A percentile compares a stretch with the other conserved stretches of the same genome.
phyloP scores from a whole-genome alignment of 1,140 invertebrate genomes.

The Lineus longissimus region DNA sequence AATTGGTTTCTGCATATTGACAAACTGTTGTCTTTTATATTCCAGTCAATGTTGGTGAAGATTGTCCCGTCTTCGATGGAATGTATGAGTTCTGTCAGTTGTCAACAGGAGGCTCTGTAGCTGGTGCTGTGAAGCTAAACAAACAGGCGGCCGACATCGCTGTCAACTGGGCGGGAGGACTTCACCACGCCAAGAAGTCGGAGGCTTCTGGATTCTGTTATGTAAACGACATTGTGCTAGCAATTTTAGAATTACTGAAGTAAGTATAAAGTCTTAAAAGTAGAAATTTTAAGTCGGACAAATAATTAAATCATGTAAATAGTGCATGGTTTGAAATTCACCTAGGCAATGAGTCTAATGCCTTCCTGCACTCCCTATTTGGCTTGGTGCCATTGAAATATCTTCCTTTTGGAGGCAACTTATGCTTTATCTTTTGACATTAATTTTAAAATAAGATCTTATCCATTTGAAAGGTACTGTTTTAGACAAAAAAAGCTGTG shows the following conservation, averaged over 20 bases:
- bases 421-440: no score
- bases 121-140: constrained; percentile 51
- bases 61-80: constrained; percentile 91
- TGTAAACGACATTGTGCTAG: constrained; percentile 98
- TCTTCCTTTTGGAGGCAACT: no score
- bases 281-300: constrained; percentile 5
- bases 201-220: constrained; percentile 96
- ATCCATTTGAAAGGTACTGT: no score
- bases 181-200: constrained; percentile 91
- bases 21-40: constrained; percentile 14
- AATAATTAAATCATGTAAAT: not conserved
- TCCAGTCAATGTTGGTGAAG: constrained; percentile 77
- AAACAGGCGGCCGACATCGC: constrained; percentile 77
- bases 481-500: no score
- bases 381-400: no score
- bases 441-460: no score
- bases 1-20: no score
- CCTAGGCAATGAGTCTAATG: not conserved
- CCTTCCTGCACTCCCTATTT: no score
- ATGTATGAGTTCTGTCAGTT: constrained; percentile 98
- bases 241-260: constrained; percentile 91
- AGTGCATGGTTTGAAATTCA: not conserved
- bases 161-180: constrained; percentile 97
- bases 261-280: constrained; percentile 41
- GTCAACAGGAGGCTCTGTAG: constrained; percentile 93